Conservation (phyloP, 1,140 invertebrate species). For the Drosophila sturtevanti region DNA sequence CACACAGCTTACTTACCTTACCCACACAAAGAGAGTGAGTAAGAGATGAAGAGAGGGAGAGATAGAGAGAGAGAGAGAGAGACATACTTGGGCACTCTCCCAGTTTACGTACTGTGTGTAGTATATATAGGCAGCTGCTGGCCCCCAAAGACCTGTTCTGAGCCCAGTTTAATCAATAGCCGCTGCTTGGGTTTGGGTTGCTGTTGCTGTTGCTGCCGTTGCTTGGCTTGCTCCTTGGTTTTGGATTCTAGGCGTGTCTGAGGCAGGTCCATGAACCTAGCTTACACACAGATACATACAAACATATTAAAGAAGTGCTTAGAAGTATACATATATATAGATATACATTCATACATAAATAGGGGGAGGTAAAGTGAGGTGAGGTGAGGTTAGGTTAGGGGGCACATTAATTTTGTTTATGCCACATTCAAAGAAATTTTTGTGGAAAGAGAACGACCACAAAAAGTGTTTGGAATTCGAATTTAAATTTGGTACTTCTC, state of each 20-base stretch:
- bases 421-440: constrained; percentile 42
- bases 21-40: constrained; percentile 12
- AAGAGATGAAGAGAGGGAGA: constrained; percentile 18
- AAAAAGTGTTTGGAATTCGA: constrained; percentile 68
- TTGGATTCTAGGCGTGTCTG: constrained; percentile 77
- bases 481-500: constrained; percentile 66
- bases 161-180: constrained; percentile 77
- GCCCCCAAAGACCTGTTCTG: constrained; percentile 67
- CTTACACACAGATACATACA: constrained; percentile 32
- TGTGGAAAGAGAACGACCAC: constrained; percentile 40
- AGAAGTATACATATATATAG: not conserved
- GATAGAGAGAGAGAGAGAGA: constrained; percentile 12
- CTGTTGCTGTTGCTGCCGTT: constrained; percentile 41
- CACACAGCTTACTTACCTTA: constrained; percentile 23
- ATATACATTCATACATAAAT: no score
- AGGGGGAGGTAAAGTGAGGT: not conserved
- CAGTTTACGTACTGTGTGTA: constrained; percentile 3
- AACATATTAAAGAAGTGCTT: constrained; percentile 3
- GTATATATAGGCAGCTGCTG: constrained; percentile 31
- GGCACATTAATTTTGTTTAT: constrained; percentile 50
- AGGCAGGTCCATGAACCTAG: constrained; percentile 77
- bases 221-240: constrained; percentile 44
- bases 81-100: constrained; percentile 35
- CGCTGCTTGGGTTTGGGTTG: constrained; percentile 36
- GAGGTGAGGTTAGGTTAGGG: not conserved